Evolutionary conservation across 2,113 vertebrate genomes (phyloP).

Genomic region (Rhombomys opimus): DNA sequence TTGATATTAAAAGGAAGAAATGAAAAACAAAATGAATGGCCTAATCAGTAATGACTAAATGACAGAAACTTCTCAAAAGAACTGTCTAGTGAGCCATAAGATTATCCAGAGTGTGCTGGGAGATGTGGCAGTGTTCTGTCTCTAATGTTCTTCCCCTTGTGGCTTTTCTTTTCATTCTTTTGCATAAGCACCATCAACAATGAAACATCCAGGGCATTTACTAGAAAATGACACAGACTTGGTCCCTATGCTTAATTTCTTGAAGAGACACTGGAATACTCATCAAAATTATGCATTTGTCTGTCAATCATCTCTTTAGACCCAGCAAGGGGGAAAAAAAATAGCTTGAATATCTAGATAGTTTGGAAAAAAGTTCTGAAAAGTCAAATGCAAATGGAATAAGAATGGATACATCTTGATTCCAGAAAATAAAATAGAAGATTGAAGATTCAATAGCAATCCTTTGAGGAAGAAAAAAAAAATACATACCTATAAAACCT

Average conservation of each 20-base stretch:
- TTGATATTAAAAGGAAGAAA: not conserved
- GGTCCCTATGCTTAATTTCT: not conserved
- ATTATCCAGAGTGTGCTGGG: not conserved
- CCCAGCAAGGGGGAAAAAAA: not conserved
- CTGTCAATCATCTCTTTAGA: not conserved
- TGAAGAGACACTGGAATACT: not conserved
- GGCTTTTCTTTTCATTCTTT: not conserved
- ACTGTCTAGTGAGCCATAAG: not conserved
- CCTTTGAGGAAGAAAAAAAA: slow-evolving; percentile 26
- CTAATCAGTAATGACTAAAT: not conserved
- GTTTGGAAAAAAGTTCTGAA: not conserved
- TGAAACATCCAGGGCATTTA: not conserved
- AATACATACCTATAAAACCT: not conserved
- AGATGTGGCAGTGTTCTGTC: not conserved
- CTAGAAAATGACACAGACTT: not conserved
- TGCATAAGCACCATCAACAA: not conserved
- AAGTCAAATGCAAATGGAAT: not conserved
- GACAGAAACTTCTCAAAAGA: not conserved
- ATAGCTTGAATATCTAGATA: not conserved
- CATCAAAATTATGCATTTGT: not conserved
- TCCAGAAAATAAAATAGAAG: slow-evolving; percentile 1
- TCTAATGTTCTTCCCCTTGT: fast-evolving
- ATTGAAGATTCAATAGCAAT: not conserved
- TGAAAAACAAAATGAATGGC: not conserved
- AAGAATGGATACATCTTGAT: not conserved